Base-by-base conservation (phyloP, 2,888 invertebrate species). In the Taphrorychus bicolor region DNA sequence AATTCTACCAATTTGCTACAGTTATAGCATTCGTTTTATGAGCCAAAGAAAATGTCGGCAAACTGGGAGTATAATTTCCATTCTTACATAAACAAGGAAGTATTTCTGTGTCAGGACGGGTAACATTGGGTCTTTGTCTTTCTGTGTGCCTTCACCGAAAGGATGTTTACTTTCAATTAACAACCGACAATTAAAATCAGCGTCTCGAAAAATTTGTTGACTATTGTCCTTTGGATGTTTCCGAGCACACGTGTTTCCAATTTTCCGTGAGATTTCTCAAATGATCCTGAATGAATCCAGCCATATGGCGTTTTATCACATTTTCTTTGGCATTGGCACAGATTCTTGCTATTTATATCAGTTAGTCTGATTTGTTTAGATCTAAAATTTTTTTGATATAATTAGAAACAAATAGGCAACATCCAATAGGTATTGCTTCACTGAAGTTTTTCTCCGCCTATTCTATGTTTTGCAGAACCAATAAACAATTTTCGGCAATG, bases 101-200 rank as follows among this genome's bases (percentile, higher is more conserved):
- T 58, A 14, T 58, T 22, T n/a, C 9, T 57, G n/a, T 40, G 19
- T 5, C 54, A 5, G 32, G 3, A 11, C 14, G 19, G 14, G 49
- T 5, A 59, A 49, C 16, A 24, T 45, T 32, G 40, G 7, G 32
- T 32, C 32, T 32, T 32, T 32, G 32, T 11, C 32, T 32, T 11
- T 32, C n/a, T n/a, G n/a, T n/a, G 21, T 19, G 9, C 49, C 3
- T 22, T 16, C 11, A 32, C 59, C 51, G 52, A 60, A 41, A 41
- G 52, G 60, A 56, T 66, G 60, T 66, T 66, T 60, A 66, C 56
- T 56, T 49, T 16, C 40, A 60, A 56, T 59, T 56, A 60, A 66
- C 60, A 56, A 18, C 23, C 56, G 49, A 42, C 60, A 60, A 66
- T 66, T 66, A 66, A 60, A 40, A 21, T 24, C 51, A 60, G 52